Conservation (phyloP, 1,140 invertebrate species). For the Drosophila guanche region DNA sequence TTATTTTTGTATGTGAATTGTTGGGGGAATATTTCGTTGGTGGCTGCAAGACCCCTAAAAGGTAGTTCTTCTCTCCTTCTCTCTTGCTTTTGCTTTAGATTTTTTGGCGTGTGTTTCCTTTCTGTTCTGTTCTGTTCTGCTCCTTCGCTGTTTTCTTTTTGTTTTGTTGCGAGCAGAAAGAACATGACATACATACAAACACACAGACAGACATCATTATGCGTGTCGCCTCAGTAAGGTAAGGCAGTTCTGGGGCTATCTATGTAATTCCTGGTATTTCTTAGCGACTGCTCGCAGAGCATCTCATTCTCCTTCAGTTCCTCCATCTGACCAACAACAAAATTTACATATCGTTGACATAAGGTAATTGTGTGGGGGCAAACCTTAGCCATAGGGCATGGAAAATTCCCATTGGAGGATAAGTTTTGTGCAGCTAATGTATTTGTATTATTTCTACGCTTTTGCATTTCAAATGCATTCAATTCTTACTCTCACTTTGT, state of each 20-base stretch:
- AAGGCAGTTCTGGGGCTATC: too few relatives aligned
- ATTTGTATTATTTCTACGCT: constrained; percentile 79
- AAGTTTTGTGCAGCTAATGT: constrained; percentile 76
- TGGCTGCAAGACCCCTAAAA: too few relatives aligned
- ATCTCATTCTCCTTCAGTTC: too few relatives aligned
- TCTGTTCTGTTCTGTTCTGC: constrained; percentile 18
- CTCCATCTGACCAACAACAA: too few relatives aligned
- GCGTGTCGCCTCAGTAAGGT: constrained; percentile 51
- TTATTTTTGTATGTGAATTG: too few relatives aligned
- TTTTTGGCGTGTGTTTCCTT: constrained; percentile 42
- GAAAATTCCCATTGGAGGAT: constrained; percentile 7
- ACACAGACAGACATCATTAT: constrained; percentile 73
- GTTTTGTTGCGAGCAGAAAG: constrained; percentile 41
- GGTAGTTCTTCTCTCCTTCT: constrained; percentile 2
- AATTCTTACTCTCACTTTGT: constrained; percentile 22
- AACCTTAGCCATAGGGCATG: neutral
- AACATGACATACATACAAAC: constrained; percentile 24
- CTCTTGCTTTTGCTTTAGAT: constrained; percentile 16
- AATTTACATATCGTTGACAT: constrained; percentile 65
- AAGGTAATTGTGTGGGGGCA: constrained; percentile 79
- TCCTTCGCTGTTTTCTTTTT: constrained; percentile 23
- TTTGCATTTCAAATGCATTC: constrained; percentile 78
- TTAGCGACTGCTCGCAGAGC: too few relatives aligned
- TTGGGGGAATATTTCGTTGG: too few relatives aligned
- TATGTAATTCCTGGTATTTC: too few relatives aligned